Evolutionary conservation across 2,797 vertebrate species (phyloP), one percentile per base, ranked within the genome.

Genomic region (Falco novaeseelandiae): DNA sequence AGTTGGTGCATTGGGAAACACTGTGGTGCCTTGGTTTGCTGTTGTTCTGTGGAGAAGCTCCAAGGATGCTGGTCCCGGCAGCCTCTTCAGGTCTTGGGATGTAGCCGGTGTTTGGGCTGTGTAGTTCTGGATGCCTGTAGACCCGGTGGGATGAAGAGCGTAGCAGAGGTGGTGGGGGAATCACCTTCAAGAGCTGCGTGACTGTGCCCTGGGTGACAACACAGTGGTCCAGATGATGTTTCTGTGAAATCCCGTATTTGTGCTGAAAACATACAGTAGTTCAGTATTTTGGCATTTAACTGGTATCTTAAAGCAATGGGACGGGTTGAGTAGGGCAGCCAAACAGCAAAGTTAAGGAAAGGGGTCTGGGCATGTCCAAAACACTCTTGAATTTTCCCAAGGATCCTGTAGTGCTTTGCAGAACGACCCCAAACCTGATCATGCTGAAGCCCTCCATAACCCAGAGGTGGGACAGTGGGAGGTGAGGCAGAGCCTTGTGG

Each of bases 21-120:
- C 12, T 1, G 1, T 4, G 38, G n/a, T 66, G 23, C 38, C 42
- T 48, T 25, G 42, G 16, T 48, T 63, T n/a, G 46, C 29, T 1
- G 1, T 38, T 23, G 1, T 12, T 38, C 38, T 36, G 38, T 0
- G 1, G 32, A 51, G 23, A 22, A 44, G 8, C 23, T 27, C 23
- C 54, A 9, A 7, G 44, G 25, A 14, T 30, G 26, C 30, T 42
- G 34, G 34, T 55, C 21, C 54, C 22, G 22, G 30, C 46, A 69
- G 54, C 29, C 9, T 30, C 48, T 48, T 40, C 46, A 20, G 62
- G 12, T 40, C 38, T 26, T 69, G n/a, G 40, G 34, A 40, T 4
- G 5, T 1, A 3, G 40, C 13, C 12, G 27, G 25, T 10, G 12
- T 27, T 34, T 19, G n/a, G n/a, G 30, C 21, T 42, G 38, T 48